These are phyloP conservation scores for Harpegnathos saltator DNA, from an alignment of 1,140 invertebrate species.

Conservation along the genomic window DNA sequence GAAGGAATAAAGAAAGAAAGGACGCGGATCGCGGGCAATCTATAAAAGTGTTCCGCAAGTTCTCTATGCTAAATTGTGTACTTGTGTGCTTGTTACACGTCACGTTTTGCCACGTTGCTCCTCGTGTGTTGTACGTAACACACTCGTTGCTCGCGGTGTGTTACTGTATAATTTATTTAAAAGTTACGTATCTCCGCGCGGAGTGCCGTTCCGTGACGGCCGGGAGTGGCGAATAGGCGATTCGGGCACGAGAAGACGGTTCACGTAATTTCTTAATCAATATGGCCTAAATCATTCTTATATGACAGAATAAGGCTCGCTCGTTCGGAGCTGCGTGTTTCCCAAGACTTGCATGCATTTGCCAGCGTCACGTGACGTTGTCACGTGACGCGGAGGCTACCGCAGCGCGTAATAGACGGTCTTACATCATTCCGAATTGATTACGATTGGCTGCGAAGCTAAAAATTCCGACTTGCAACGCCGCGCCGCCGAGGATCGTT, in stretches of 20 bases:
- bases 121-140: no score
- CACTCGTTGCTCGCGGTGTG: background rate
- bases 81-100: no score
- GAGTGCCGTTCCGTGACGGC: background rate
- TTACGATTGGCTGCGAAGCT: slow-evolving; percentile 17
- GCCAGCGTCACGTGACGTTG: slow-evolving; percentile 49
- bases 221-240: slow-evolving; percentile 23
- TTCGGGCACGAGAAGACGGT: slow-evolving; percentile 23
- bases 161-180: background rate
- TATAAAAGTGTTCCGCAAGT: no score
- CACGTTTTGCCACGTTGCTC: no score
- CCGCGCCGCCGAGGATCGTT: background rate
- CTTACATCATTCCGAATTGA: slow-evolving; percentile 53
- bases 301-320: slow-evolving; percentile 58
- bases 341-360: slow-evolving; percentile 36
- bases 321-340: slow-evolving; percentile 31
- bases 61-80: no score
- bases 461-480: slow-evolving; percentile 29
- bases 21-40: no score
- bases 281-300: slow-evolving; percentile 63
- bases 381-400: background rate
- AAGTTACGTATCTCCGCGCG: background rate
- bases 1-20: no score
- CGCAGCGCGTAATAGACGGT: slow-evolving; percentile 24
- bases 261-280: slow-evolving; percentile 65